These are phyloP conservation scores for Exephanes ischioxanthus DNA, from an alignment of 2,888 invertebrate genomes.

Conservation along the genomic window DNA sequence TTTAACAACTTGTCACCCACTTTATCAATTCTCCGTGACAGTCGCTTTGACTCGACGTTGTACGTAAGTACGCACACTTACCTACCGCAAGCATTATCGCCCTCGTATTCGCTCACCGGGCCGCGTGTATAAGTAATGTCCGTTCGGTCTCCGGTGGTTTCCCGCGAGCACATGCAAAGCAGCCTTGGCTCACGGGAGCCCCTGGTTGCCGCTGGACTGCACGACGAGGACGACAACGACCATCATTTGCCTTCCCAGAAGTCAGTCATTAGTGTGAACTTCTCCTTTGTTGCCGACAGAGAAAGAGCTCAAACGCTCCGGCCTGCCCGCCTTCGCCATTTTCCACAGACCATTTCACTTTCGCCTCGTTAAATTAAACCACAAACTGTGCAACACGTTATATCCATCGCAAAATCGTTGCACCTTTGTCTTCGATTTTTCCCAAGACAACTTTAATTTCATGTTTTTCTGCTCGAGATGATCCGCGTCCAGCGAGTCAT, in stretches of 20 bases:
- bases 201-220: slow-evolving; percentile 20
- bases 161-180: slow-evolving; percentile 63
- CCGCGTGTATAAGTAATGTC: slow-evolving; percentile 62
- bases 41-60: slow-evolving; percentile 33
- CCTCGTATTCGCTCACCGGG: slow-evolving; percentile 44
- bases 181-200: slow-evolving; percentile 39
- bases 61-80: slow-evolving; percentile 53
- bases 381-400: slow-evolving; percentile 12
- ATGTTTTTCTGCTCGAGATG: slow-evolving; percentile 37
- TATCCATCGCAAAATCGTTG: not conserved
- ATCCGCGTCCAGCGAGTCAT: slow-evolving; percentile 5
- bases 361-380: slow-evolving; percentile 54
- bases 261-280: slow-evolving; percentile 62
- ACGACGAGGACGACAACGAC: slow-evolving; percentile 53
- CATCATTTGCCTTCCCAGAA: slow-evolving; percentile 68
- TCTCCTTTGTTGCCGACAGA: slow-evolving; percentile 47
- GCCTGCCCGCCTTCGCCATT: slow-evolving; percentile 53
- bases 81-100: slow-evolving; percentile 69
- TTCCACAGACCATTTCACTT: slow-evolving; percentile 62
- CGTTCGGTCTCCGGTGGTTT: slow-evolving; percentile 41
- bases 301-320: slow-evolving; percentile 1
- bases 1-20: slow-evolving; percentile 83
- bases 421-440: slow-evolving; percentile 24
- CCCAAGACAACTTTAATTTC: slow-evolving; percentile 45
- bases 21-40: slow-evolving; percentile 80